These are phyloP conservation scores for Lepisosteus osseus DNA, from an alignment of 2,113 vertebrate genomes.

Conservation along the genomic window DNA sequence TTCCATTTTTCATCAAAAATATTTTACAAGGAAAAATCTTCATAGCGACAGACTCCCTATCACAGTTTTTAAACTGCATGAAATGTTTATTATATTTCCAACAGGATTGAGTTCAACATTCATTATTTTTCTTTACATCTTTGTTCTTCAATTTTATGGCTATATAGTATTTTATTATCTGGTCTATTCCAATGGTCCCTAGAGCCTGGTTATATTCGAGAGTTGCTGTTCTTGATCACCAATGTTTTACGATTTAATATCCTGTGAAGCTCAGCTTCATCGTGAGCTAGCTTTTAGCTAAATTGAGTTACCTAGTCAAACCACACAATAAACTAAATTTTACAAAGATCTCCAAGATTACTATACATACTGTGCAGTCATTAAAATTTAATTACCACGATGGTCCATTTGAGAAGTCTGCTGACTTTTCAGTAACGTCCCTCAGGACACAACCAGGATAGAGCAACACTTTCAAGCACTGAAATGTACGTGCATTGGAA, in stretches of 20 bases:
- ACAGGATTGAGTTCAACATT: neutral
- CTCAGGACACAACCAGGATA: too few relatives aligned
- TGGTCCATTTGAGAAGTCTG: conserved; percentile 12
- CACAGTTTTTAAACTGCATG: too few relatives aligned
- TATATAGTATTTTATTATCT: neutral
- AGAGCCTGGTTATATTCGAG: neutral
- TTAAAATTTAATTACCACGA: conserved; percentile 28
- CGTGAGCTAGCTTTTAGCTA: conserved; percentile 10
- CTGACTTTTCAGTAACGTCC: neutral
- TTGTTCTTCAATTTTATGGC: neutral
- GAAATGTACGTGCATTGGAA: too few relatives aligned
- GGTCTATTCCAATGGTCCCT: neutral
- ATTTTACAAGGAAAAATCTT: too few relatives aligned
- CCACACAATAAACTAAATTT: neutral
- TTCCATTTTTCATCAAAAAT: too few relatives aligned
- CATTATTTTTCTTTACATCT: conserved; percentile 2
- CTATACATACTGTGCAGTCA: neutral
- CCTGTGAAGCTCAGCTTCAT: neutral
- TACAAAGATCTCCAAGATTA: conserved; percentile 9
- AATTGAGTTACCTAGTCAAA: conserved; percentile 17
- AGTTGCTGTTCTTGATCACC: neutral
- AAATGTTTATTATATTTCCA: neutral
- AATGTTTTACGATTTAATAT: conserved; percentile 1
- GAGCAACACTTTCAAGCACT: too few relatives aligned
- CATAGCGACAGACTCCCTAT: too few relatives aligned